Conservation (phyloP, 2,888 invertebrate species). For the Volucella inflata region DNA sequence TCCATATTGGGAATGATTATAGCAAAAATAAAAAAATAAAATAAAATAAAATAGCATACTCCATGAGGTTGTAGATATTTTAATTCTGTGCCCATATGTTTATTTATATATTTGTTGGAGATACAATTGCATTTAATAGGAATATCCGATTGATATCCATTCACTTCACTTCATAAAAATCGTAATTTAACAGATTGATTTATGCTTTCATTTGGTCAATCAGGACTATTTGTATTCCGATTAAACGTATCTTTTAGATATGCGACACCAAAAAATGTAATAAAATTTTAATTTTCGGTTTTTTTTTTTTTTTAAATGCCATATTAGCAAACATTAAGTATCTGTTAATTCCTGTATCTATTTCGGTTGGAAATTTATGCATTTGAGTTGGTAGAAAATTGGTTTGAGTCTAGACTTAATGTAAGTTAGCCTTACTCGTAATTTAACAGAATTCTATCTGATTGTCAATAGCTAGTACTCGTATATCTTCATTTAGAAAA, state of each 20-base stretch:
- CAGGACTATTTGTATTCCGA: conserved; percentile 43
- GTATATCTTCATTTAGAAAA: no score
- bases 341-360: no score
- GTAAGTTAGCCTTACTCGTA: no score
- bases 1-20: conserved; percentile 41
- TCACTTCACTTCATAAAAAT: conserved; percentile 43
- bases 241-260: conserved; percentile 1
- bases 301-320: no score
- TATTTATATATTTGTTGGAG: background rate
- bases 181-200: conserved; percentile 51
- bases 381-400: no score
- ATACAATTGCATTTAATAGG: conserved; percentile 6
- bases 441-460: no score
- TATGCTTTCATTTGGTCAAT: conserved; percentile 32
- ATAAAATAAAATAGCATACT: conserved; percentile 10
- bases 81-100: background rate
- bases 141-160: conserved; percentile 27
- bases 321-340: no score
- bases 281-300: no score
- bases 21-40: conserved; percentile 13
- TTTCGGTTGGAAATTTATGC: no score
- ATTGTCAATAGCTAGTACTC: no score
- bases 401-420: no score
- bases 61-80: conserved; percentile 15
- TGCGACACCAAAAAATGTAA: no score